Base-by-base conservation (phyloP, 2,797 vertebrate species). In the Xenopus petersii region DNA sequence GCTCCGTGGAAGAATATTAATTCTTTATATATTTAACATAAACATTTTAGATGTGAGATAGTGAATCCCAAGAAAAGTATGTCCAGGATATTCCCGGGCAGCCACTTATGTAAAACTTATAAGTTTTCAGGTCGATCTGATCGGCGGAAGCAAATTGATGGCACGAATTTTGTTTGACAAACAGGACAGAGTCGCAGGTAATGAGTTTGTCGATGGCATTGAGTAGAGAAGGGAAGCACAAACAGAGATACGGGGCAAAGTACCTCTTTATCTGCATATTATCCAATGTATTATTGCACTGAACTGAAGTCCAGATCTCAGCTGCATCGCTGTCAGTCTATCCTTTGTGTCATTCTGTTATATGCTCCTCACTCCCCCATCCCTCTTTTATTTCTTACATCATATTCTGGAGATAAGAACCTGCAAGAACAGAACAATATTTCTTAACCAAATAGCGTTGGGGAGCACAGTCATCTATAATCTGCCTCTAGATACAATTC, bases 161-260 rank as follows among this genome's bases (percentile, higher is more conserved):
- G 64, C 55, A 36, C 63, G 16, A 36, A 51, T 64, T 48, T 30
- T 78, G 75, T 60, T 60, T 21, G 75, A 73, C 71, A 73, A 73
- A 78, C 63, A 78, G 65, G 69, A 58, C 63, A 21, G 55, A 73
- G 49, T 73, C 21, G 33, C 59, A 47, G 73, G 63, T 78, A 63
- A 73, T 78, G 54, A 42, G n/a, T 36, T 67, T 48, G 48, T 64
- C 64, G 73, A 62, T 60, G 49, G 26, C 24, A 36, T 12, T 70
- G 17, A 71, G 46, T 48, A 33, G 10, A 56, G 15, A 16, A 33
- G 16, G 26, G 10, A 2, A 42, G 2, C 36, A 30, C 54, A 33
- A 5, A 7, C 47, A 48, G 47, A 7, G 12, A 48, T 48, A 12
- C 12, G 47, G 47, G 47, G 47, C 12, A 12, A 12, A 48, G 47